Evolutionary conservation across 2,797 vertebrate genomes (phyloP).

Genomic region (Calcarius lapponicus): DNA sequence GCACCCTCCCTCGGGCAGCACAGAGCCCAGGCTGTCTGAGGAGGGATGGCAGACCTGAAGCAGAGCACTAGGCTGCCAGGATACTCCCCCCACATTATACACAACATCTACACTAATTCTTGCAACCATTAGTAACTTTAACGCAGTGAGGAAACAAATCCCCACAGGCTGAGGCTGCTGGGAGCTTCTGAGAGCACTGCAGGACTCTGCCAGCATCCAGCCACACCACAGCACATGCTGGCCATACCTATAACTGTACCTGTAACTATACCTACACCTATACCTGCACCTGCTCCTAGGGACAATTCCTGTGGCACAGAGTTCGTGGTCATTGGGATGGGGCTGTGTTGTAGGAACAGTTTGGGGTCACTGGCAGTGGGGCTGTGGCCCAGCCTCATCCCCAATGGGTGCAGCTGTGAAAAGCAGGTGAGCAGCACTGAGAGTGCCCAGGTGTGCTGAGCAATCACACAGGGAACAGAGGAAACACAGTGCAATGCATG

Average conservation of each 20-base stretch:
- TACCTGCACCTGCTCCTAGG: fast-evolving
- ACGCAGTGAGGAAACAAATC: neutral
- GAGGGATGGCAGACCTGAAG: neutral
- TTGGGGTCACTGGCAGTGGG: neutral
- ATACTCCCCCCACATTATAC: fast-evolving
- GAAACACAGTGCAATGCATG: neutral
- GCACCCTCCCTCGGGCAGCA: neutral
- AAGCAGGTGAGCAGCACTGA: neutral
- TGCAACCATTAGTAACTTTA: neutral
- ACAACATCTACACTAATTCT: neutral
- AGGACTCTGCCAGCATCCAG: neutral
- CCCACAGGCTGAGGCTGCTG: neutral
- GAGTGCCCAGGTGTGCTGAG: neutral
- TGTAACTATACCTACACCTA: fast-evolving
- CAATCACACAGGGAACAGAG: neutral
- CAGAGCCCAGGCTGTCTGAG: neutral
- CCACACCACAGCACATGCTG: fast-evolving
- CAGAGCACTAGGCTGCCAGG: neutral
- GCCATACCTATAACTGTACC: fast-evolving
- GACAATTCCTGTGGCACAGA: neutral
- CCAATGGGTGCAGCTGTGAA: neutral
- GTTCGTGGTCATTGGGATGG: too few relatives aligned
- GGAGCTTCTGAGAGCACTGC: neutral
- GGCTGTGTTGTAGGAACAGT: too few relatives aligned
- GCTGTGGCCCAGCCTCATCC: neutral